Evolutionary conservation across 2,113 vertebrate species (phyloP).

Genomic region (Addax nasomaculatus): DNA sequence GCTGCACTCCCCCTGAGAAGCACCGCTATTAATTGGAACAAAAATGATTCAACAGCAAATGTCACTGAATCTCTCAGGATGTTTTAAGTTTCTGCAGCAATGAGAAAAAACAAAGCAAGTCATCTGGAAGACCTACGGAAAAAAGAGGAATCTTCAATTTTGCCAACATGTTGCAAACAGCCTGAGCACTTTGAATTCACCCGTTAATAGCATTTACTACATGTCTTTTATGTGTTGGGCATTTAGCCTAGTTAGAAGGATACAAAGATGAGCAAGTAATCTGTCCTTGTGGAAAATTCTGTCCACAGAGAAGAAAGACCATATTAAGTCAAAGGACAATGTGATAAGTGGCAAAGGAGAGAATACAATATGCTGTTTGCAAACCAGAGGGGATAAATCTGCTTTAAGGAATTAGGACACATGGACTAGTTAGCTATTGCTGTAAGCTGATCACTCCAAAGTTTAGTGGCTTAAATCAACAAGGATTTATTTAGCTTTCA

Average conservation of each 20-base stretch:
- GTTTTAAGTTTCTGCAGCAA: background rate
- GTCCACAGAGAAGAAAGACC: background rate
- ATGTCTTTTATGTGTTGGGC: background rate
- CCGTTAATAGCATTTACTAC: background rate
- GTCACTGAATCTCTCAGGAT: conserved; percentile 64
- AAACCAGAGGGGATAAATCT: background rate
- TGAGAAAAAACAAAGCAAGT: conserved; percentile 46
- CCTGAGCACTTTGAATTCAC: background rate
- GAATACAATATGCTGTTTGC: background rate
- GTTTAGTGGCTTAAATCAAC: background rate
- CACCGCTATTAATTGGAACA: conserved; percentile 65
- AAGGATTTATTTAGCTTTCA: background rate
- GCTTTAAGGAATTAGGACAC: background rate
- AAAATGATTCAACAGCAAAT: conserved; percentile 71
- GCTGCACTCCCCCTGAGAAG: conserved; percentile 44
- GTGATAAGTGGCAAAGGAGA: background rate
- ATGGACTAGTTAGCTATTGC: background rate
- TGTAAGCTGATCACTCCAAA: background rate
- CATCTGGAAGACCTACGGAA: conserved; percentile 17
- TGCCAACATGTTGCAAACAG: background rate
- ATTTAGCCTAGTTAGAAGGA: conserved; percentile 15
- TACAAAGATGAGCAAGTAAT: background rate
- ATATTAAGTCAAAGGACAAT: background rate
- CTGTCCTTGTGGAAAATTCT: background rate
- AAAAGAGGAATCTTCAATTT: background rate